Percentiles rank a stretch among this genome's conserved stretches.
phyloP scores from a whole-genome alignment of 2,113 vertebrate genomes.

The Nerophis lumbriciformis region DNA sequence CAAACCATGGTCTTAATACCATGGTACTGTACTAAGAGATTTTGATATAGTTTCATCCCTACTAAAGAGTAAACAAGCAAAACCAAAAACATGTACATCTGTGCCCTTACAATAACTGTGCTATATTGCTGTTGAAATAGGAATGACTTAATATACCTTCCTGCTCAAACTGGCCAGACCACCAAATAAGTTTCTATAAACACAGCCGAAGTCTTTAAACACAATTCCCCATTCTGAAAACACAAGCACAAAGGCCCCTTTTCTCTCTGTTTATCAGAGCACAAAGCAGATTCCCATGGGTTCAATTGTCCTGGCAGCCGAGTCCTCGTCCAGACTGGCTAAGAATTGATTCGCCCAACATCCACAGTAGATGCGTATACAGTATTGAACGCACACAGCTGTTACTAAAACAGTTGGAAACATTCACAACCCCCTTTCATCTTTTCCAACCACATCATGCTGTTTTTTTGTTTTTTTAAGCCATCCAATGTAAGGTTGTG shows the following conservation, averaged over 20 bases:
- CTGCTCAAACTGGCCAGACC: not conserved
- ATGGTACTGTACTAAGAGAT: too few relatives aligned
- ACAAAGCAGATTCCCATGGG: slow-evolving; percentile 46
- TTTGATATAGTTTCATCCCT: too few relatives aligned
- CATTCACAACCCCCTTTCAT: slow-evolving; percentile 31
- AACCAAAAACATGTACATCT: not conserved
- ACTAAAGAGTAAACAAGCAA: not conserved
- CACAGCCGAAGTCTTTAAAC: slow-evolving; percentile 10
- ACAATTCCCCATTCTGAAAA: slow-evolving; percentile 8
- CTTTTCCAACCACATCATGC: slow-evolving; percentile 16
- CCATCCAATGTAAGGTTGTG: slow-evolving; percentile 19
- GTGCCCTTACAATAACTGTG: not conserved
- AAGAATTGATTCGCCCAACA: slow-evolving; percentile 32
- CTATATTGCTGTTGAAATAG: not conserved
- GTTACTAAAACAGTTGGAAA: not conserved
- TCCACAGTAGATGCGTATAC: slow-evolving; percentile 16
- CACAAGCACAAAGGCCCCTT: slow-evolving; percentile 16
- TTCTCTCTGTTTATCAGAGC: slow-evolving; percentile 54
- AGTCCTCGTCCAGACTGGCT: slow-evolving; percentile 32
- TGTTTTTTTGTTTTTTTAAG: slow-evolving; percentile 4
- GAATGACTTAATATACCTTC: not conserved
- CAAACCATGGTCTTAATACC: too few relatives aligned
- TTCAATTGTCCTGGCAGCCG: slow-evolving; percentile 51
- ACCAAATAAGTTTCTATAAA: slow-evolving; percentile 9
- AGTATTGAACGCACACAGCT: slow-evolving; percentile 28